phyloP scores from a whole-genome alignment of 2,113 vertebrate genomes.

The Tetrao urogallus region DNA sequence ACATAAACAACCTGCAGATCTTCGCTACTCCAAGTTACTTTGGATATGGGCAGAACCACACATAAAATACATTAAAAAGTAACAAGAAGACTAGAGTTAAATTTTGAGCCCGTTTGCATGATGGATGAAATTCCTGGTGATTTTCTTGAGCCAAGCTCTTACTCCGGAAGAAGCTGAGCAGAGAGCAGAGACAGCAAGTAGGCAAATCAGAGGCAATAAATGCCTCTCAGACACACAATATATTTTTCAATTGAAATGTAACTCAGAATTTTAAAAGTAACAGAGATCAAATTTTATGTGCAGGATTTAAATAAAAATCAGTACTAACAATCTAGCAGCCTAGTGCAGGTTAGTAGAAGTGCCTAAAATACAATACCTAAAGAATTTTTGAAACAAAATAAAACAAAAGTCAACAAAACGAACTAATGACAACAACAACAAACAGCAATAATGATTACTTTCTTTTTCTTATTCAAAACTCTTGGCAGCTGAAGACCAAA shows the following conservation, averaged over 20 bases:
- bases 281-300: not conserved
- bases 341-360: fast-evolving
- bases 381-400: not conserved
- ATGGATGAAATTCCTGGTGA: not conserved
- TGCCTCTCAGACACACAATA: not conserved
- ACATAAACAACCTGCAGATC: not conserved
- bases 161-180: not conserved
- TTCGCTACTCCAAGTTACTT: not conserved
- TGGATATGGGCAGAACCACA: not conserved
- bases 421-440: not conserved
- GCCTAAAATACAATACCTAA: not conserved
- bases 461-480: not conserved
- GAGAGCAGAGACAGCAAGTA: not conserved
- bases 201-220: not conserved
- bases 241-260: not conserved
- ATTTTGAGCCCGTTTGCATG: not conserved
- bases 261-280: not conserved
- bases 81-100: not conserved
- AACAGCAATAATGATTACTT: not conserved
- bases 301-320: not conserved
- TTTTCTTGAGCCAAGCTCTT: not conserved
- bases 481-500: not conserved
- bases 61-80: not conserved
- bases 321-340: not conserved
- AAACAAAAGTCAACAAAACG: not conserved